Evolutionary conservation across 2,113 vertebrate species (phyloP).

Genomic region (Casuarius casuarius): DNA sequence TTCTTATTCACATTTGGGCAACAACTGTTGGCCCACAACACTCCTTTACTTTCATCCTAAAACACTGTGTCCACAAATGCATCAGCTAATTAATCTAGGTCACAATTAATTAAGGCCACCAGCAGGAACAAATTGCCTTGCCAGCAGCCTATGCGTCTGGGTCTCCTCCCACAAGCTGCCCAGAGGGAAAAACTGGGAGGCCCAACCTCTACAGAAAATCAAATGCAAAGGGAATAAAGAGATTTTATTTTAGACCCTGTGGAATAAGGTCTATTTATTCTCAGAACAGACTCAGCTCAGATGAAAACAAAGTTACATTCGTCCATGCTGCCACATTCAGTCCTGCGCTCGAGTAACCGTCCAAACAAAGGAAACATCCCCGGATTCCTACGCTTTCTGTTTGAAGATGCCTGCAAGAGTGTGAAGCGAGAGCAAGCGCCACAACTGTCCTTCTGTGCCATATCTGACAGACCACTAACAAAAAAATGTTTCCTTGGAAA

Average conservation of each 20-base stretch:
- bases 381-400: background rate
- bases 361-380: background rate
- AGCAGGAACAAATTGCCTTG: background rate
- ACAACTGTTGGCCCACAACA: background rate
- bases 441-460: background rate
- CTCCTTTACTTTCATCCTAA: background rate
- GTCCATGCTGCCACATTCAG: background rate
- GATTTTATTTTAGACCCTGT: background rate
- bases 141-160: background rate
- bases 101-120: conserved; percentile 41
- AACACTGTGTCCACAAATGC: conserved; percentile 12
- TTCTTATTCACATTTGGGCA: background rate
- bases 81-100: conserved; percentile 56
- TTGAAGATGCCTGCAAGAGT: background rate
- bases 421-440: background rate
- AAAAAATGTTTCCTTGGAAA: background rate
- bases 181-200: conserved; percentile 30
- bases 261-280: conserved; percentile 10
- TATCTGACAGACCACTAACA: background rate
- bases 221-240: background rate
- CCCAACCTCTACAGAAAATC: conserved; percentile 43
- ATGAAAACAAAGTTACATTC: background rate
- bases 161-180: background rate
- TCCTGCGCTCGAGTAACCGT: background rate
- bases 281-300: background rate